A percentile compares a stretch with the other conserved stretches of the same genome.
Evolutionary conservation across 2,113 vertebrate genomes (phyloP).

Genomic region (Turnix velox): DNA sequence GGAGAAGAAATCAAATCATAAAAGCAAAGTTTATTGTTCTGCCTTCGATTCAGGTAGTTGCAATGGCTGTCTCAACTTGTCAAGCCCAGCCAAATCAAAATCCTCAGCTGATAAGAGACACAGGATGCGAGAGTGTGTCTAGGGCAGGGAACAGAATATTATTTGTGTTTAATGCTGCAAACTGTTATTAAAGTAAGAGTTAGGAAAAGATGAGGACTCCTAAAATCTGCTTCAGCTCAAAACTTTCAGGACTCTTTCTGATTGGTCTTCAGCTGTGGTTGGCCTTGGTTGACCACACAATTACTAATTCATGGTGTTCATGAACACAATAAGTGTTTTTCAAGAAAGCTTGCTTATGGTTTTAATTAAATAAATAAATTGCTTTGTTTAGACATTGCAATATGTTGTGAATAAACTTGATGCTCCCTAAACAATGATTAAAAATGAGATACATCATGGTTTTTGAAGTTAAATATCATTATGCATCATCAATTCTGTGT

Average conservation of each 20-base stretch:
- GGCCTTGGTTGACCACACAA: not conserved
- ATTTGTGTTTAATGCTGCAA: not conserved
- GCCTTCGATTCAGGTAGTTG: not conserved
- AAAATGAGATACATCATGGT: not conserved
- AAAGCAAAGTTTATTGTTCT: not conserved
- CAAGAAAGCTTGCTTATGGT: not conserved
- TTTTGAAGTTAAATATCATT: not conserved
- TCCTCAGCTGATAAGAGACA: not conserved
- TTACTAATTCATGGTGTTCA: not conserved
- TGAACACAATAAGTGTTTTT: not conserved
- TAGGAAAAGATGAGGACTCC: not conserved
- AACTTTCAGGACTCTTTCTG: not conserved
- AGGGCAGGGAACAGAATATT: not conserved
- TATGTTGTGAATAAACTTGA: not conserved
- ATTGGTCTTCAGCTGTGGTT: not conserved
- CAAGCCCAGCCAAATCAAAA: not conserved
- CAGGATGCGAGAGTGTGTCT: not conserved
- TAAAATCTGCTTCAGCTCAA: not conserved
- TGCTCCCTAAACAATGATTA: not conserved
- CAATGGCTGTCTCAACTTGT: not conserved
- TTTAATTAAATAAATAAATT: not conserved
- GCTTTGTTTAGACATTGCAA: not conserved
- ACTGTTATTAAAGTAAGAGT: not conserved
- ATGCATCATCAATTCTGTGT: not conserved
- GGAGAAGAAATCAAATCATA: not conserved